Evolutionary conservation across 2,888 invertebrate species (phyloP).

Genomic region (Drosophila mulleri): DNA sequence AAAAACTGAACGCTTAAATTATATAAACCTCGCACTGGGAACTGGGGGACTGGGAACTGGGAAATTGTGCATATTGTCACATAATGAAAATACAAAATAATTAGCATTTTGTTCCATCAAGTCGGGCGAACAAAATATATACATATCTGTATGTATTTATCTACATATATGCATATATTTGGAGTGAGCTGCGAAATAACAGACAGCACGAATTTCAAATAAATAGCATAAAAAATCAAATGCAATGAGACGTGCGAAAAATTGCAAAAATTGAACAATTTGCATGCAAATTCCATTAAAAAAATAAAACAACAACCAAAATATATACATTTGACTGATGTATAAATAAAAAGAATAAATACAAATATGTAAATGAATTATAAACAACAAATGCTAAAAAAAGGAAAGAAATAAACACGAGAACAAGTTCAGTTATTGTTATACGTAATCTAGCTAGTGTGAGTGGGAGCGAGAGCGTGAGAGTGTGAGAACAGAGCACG

Average conservation of each 20-base stretch:
- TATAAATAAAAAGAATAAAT: slow-evolving; percentile 18
- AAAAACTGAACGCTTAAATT: slow-evolving; percentile 41
- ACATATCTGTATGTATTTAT: not conserved
- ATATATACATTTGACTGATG: slow-evolving; percentile 14
- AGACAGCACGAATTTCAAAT: slow-evolving; percentile 50
- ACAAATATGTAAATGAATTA: slow-evolving; percentile 45
- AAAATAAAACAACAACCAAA: slow-evolving; percentile 24
- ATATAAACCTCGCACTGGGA: slow-evolving; percentile 10
- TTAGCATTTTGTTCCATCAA: slow-evolving; percentile 82
- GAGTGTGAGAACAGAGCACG: not conserved
- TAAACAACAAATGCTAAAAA: slow-evolving; percentile 37
- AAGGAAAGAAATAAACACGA: not conserved
- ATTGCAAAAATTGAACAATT: slow-evolving; percentile 58
- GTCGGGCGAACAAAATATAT: slow-evolving; percentile 46
- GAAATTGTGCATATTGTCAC: slow-evolving; percentile 68
- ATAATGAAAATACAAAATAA: slow-evolving; percentile 76
- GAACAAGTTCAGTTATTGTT: slow-evolving; percentile 8
- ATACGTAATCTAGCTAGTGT: not conserved
- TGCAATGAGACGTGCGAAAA: slow-evolving; percentile 57
- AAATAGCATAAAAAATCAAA: slow-evolving; percentile 57
- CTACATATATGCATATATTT: not conserved
- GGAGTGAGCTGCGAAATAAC: slow-evolving; percentile 26
- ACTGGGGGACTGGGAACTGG: not conserved
- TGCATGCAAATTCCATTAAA: slow-evolving; percentile 50
- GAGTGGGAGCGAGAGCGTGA: not conserved